A percentile compares a stretch with the other conserved stretches of the same genome.
phyloP scores from a whole-genome alignment of 2,113 vertebrate species.

The Prunella himalayana region DNA sequence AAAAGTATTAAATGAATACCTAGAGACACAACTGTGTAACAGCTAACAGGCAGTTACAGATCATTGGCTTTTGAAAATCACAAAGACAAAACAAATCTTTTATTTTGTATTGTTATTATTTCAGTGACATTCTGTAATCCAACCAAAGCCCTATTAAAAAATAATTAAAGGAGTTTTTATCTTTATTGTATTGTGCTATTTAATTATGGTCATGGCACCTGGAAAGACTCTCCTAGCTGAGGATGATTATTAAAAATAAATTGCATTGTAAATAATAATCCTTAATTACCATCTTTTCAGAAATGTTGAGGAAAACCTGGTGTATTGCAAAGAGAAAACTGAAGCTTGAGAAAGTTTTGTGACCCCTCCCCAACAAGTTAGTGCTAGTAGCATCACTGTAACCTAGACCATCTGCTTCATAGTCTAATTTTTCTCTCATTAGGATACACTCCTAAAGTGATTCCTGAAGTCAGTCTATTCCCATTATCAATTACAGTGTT shows the following conservation, averaged over 20 bases:
- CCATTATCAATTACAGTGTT: neutral
- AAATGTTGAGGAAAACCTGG: neutral
- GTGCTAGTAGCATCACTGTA: neutral
- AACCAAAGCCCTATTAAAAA: neutral
- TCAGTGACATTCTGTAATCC: neutral
- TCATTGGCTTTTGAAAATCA: neutral
- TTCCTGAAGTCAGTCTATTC: neutral
- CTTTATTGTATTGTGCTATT: neutral
- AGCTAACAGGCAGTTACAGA: constrained; percentile 5
- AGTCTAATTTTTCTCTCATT: neutral
- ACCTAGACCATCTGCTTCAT: neutral
- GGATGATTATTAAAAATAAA: neutral
- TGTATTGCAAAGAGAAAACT: neutral
- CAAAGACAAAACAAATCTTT: neutral
- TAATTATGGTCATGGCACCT: neutral
- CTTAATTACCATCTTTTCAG: neutral
- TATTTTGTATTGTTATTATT: constrained; percentile 17
- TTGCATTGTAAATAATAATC: neutral
- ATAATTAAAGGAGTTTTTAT: neutral
- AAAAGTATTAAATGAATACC: constrained; percentile 8
- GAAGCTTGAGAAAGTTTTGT: neutral
- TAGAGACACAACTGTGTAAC: neutral
- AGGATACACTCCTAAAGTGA: neutral
- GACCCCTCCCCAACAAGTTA: neutral
- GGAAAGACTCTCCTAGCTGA: neutral